These are phyloP conservation scores for Euura lappo DNA, from an alignment of 1,140 invertebrate genomes.

Conservation along the genomic window DNA sequence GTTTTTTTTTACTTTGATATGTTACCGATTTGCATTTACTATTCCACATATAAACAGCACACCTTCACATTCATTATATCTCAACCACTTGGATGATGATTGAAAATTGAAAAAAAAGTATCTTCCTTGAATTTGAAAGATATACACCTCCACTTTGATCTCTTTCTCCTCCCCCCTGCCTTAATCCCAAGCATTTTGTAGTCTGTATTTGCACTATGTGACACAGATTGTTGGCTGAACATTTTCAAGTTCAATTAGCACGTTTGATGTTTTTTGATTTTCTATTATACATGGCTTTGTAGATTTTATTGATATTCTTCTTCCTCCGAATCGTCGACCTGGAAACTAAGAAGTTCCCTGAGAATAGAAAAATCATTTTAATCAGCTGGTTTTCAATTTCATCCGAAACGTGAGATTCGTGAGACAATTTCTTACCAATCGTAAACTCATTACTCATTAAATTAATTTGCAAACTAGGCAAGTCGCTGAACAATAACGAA, in stretches of 20 bases:
- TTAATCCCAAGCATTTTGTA: constrained; percentile 3
- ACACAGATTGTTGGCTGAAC: constrained; percentile 1
- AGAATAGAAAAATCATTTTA: background rate
- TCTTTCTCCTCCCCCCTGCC: too few species aligned
- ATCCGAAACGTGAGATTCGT: background rate
- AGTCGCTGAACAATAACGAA: too few species aligned
- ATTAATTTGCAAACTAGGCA: too few species aligned
- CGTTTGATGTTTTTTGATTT: background rate
- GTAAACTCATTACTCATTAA: background rate
- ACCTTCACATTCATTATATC: background rate
- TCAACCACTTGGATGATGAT: background rate
- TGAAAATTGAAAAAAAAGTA: background rate
- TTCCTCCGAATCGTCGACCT: background rate
- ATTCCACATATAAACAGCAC: constrained; percentile 2
- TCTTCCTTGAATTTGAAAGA: background rate
- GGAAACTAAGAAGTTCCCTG: background rate
- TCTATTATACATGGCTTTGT: background rate
- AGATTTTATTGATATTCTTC: background rate
- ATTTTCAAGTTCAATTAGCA: background rate
- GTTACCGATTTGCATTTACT: constrained; percentile 2
- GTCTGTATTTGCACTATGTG: constrained; percentile 7
- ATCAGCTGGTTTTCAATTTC: too few species aligned
- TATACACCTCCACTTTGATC: background rate
- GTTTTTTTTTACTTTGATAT: constrained; percentile 11
- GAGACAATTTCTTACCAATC: background rate